These are phyloP conservation scores for Lates calcarifer DNA, from an alignment of 2,113 vertebrate species.

Conservation along the genomic window DNA sequence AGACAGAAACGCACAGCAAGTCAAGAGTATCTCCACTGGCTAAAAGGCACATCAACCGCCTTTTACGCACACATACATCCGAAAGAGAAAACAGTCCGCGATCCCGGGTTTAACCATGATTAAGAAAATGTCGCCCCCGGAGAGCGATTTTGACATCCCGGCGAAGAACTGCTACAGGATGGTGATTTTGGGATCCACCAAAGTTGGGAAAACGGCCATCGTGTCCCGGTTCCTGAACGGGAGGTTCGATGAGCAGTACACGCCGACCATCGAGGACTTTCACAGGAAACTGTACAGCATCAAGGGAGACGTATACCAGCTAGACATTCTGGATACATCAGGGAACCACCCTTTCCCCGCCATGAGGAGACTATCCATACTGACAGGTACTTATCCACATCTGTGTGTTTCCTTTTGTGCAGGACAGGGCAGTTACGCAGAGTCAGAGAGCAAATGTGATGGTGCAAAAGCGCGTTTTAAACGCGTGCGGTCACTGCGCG, in stretches of 20 bases:
- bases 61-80: conserved; percentile 28
- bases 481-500: not conserved
- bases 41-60: not conserved
- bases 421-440: not conserved
- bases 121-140: conserved; percentile 94
- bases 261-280: conserved; percentile 98
- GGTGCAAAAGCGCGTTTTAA: not conserved
- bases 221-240: conserved; percentile 96
- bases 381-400: conserved; percentile 88
- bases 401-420: not conserved
- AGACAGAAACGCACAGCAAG: conserved; percentile 38
- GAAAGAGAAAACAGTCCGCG: not conserved
- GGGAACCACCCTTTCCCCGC: conserved; percentile 98
- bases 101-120: conserved; percentile 86
- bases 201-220: conserved; percentile 98
- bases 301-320: conserved; percentile 95
- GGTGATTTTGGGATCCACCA: conserved; percentile 98
- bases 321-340: conserved; percentile 97
- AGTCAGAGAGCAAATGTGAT: too few relatives aligned
- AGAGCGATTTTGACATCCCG: conserved; percentile 92
- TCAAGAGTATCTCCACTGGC: accelerated
- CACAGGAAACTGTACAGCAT: conserved; percentile 99
- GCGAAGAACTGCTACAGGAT: conserved; percentile 98
- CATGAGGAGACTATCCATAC: conserved; percentile 97
- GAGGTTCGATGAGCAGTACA: conserved; percentile 96